phyloP scores from a whole-genome alignment of 2,888 invertebrate genomes.

The Tinea trinotella region DNA sequence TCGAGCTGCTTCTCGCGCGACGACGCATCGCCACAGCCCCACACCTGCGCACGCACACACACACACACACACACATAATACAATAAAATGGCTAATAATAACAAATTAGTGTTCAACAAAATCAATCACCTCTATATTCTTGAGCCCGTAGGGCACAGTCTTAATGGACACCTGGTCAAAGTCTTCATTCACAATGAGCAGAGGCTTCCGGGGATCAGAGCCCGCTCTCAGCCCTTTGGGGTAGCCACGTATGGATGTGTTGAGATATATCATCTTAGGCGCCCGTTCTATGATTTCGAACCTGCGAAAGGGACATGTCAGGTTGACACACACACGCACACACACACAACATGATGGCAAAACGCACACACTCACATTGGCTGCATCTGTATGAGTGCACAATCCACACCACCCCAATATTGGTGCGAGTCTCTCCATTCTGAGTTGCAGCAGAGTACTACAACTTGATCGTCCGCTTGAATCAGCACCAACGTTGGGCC shows the following conservation, averaged over 20 bases:
- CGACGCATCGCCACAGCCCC: slow-evolving; percentile 89
- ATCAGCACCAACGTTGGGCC: slow-evolving; percentile 77
- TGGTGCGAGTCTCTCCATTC: slow-evolving; percentile 91
- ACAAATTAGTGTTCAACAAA: no score
- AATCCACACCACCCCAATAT: slow-evolving; percentile 88
- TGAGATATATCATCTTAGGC: slow-evolving; percentile 86
- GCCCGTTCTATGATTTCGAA: slow-evolving; percentile 57
- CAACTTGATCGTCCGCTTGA: slow-evolving; percentile 75
- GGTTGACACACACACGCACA: neutral
- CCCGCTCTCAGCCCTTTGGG: slow-evolving; percentile 89
- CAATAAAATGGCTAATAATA: no score
- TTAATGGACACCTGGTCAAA: slow-evolving; percentile 80
- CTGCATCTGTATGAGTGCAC: slow-evolving; percentile 81
- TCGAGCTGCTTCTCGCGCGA: slow-evolving; percentile 87
- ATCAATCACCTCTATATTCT: slow-evolving; percentile 73
- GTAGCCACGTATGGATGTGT: slow-evolving; percentile 86
- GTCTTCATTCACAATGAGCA: slow-evolving; percentile 80
- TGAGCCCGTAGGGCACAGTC: slow-evolving; percentile 76
- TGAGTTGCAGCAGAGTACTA: slow-evolving; percentile 81
- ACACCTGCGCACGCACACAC: slow-evolving; percentile 77
- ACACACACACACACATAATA: slow-evolving; percentile 66
- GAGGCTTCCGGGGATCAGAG: slow-evolving; percentile 82
- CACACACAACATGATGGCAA: slow-evolving; percentile 40
- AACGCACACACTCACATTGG: no score
- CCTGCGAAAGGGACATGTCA: no score